phyloP scores from a whole-genome alignment of 2,113 vertebrate species.

The Brachyistius frenatus region DNA sequence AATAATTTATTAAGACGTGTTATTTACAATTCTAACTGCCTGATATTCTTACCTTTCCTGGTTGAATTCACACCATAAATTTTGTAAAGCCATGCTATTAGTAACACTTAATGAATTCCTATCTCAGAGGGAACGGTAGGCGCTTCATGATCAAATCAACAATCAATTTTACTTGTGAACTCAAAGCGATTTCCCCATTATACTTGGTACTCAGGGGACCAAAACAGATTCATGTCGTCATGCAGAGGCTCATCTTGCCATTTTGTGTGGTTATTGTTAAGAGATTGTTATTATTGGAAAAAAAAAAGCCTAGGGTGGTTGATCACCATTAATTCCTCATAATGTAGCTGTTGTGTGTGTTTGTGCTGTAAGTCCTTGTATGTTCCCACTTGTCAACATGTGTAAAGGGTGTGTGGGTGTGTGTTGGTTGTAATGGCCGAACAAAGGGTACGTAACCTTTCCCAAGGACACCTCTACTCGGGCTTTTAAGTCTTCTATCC shows the following conservation, averaged over 20 bases:
- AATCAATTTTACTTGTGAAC: constrained; percentile 48
- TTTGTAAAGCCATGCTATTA: not conserved
- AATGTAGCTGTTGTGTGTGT: constrained; percentile 5
- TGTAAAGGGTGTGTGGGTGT: not conserved
- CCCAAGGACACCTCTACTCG: constrained; percentile 43
- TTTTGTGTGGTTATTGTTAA: constrained; percentile 48
- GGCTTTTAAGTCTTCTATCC: constrained; percentile 41
- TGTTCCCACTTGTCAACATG: not conserved
- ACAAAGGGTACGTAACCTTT: constrained; percentile 44
- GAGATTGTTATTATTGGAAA: constrained; percentile 56
- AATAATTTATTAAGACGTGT: constrained; percentile 30
- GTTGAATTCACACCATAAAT: constrained; percentile 10
- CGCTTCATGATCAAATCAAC: constrained; percentile 59
- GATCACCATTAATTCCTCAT: constrained; percentile 18
- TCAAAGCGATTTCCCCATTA: constrained; percentile 42
- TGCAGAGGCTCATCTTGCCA: constrained; percentile 36
- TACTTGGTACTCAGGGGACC: constrained; percentile 45
- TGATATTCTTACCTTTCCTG: constrained; percentile 11
- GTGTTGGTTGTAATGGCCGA: constrained; percentile 12
- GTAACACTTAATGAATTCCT: constrained; percentile 32
- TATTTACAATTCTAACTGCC: constrained; percentile 38
- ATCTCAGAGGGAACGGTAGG: constrained; percentile 32
- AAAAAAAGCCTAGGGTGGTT: constrained; percentile 35
- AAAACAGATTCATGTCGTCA: constrained; percentile 26
- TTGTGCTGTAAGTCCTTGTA: not conserved